Base-by-base conservation (phyloP, 2,888 invertebrate genomes). In the Andrena haemorrhoa region DNA sequence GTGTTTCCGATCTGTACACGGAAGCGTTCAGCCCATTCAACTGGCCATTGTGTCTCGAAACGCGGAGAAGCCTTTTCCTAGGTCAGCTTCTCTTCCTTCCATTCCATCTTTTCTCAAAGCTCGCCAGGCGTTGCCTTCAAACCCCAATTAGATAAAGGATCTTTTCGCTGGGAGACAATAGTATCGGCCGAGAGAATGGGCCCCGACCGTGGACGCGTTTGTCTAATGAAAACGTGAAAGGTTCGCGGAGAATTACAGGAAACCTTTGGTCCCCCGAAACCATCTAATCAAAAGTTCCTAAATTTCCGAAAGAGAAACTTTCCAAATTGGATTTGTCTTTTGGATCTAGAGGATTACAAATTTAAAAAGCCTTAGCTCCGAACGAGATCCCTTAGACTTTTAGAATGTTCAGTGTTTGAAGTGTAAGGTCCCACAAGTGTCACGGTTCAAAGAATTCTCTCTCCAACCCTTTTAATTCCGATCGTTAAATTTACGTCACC, bases 401-500 rank as follows among this genome's bases (percentile, higher is more conserved):
- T 20, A 10, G 3, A 26, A 10, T 53, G 53, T 53, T 3, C 53
- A 41, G 41, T 16, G 41, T 56, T 23, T 2, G 26, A 26, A 26
- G 26, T 10, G 56, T 16, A 31, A 70, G 60, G 47, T 35, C 35
- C 8, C 41, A 16, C 29, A 10, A 66, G 31, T 35, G n/a, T 53
- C 51, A 58, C 47, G 61, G 68, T 74, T 74, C 74, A 64, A 16
- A 7, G 56, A 64, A 69, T 79, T 70, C 70, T 31, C 69, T 5
- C 64, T 23, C 31, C 53, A 51, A 81, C 74, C 64, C 74, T 69
- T 65, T 35, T 74, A 70, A 74, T 81, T 81, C 82, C 81, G 81
- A 81, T 80, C 81, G 81, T 81, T 81, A 80, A 80, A 80, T n/a
- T 51, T 68, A 81, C 80, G 72, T 80, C 72, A 81, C 29, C 58